Base-by-base conservation (phyloP, 2,888 invertebrate species). In the Nysson spinosus region DNA sequence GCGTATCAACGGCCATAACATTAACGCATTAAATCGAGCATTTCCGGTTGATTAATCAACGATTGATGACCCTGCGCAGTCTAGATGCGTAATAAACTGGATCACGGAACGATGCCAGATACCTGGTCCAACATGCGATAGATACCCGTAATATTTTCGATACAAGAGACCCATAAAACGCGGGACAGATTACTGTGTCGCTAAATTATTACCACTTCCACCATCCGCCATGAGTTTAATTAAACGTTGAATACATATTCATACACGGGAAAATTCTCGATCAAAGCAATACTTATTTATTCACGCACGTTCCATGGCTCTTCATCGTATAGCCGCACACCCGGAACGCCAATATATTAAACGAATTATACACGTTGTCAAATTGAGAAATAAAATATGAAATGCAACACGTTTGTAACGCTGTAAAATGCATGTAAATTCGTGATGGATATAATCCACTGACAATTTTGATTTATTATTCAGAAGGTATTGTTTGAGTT, bases 11-110 rank as follows among this genome's bases (percentile, higher is more conserved):
- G 64, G 43, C 34, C 71, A 64, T 71, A 71, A 77, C 69, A 60
- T 76, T 72, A 76, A 70, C 75, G 78, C 78, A 77, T 77, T 75
- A 77, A 76, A 76, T 76, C 72, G 75, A 65, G 55, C 75, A 75
- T 77, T 76, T 74, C 69, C 78, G 75, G 61, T 63, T 76, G 75
- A 77, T 76, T 76, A 76, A 76, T 76, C 71, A 64, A 60, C 72
- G 78, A 76, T 77, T 76, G 78, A 76, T 76, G 67, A 75, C 78
- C 69, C 75, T 74, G 74, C 75, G 71, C 74, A 74, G 68, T 55
- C 63, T 63, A 66, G 66, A 64, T 55, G 68, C 65, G 71, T 68
- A 70, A 68, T 77, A 63, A 74, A 70, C 67, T 68, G 70, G 66
- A 61, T 47, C n/a, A n/a, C 44, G 35, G 47, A 51, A 24, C 32